Base-by-base conservation (phyloP, 2,797 vertebrate species). In the Enteromius treurensis region DNA sequence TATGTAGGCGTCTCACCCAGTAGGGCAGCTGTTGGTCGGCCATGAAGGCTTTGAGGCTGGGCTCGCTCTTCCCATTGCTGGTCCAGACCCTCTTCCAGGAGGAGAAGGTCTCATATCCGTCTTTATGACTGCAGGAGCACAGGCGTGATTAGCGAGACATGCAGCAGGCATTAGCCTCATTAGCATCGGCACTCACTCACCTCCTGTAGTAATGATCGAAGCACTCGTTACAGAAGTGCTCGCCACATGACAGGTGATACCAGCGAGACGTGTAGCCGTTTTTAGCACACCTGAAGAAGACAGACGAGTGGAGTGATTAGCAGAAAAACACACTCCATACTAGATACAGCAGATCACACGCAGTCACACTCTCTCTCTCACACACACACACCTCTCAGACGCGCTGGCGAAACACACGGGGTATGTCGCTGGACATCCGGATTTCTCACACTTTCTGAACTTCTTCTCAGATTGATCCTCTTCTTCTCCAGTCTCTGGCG, bases 151-250 rank as follows among this genome's bases (percentile, higher is more conserved):
- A 60, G 23, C 58, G 2, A 4, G 55, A 26, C 0, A 4, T n/a
- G 4, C 55, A 13, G 55, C 55, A 26, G 55, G 10, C n/a, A 0
- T 5, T 13, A 26, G 23, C 23, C 58, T 62, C n/a, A 1, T 13
- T 60, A 60, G n/a, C n/a, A 78, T 64, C 1, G 29, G 29, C 71
- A 62, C 82, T 86, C 42, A 60, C 85, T 86, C 93, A 98, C 98
- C 98, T 99, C 93, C 98, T 94, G 89, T 99, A 99, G 90, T 98
- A 99, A 92, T 99, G 95, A 90, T 99, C 98, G 88, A 99, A 99
- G 88, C 98, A 99, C 88, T 99, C 98, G 34, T 99, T 99, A 92
- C 98, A 99, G 91, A 99, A 99, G 92, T 99, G 98, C 76, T 99
- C 98, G 5, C 98, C 98, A 77, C 98, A 99, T 55, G 98, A 99